Base-by-base conservation (phyloP, 2,113 vertebrate species). In the Chionomys nivalis region DNA sequence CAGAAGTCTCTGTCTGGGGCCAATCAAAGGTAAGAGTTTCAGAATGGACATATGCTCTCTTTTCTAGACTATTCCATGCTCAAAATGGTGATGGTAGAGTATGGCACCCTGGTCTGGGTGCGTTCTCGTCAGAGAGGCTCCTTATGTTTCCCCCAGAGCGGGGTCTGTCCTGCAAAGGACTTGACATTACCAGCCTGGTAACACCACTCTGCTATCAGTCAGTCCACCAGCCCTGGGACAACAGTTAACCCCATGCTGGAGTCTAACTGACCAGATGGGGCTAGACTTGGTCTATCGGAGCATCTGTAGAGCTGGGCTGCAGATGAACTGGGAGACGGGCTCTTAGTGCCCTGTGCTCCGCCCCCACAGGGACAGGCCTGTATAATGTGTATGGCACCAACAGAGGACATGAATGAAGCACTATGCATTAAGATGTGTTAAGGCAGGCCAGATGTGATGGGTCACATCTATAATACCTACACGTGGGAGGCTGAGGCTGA, bases 31-130 rank as follows among this genome's bases (percentile, higher is more conserved):
- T 24, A 42, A 39, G 36, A 42, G 16, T 52, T 66, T 42, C 52
- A 68, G 21, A 31, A 76, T 21, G 91, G 52, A 55, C 70, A 21
- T 17, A 17, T 9, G 14, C 52, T 65, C 42, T 55, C 9, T 52
- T 52, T 14, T 65, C 61, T 44, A 87, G 91, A 94, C 63, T 0
- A 4, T 12, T 68, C 73, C 11, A 1, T 2, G 28, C 61, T 89
- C n/a, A 39, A 9, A 26, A 7, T 2, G 23, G 26, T 42, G 31
- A 19, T 0, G 3, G 42, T 36, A 28, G 36, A 68, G 47, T 39
- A 3, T 1, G 0, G 24, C 4, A 12, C 47, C 24, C 0, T 5
- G 39, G 31, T 7, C 5, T 2, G 47, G 26, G 44, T 1, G 17
- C 3, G 0, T 36, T 17, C 31, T 23, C 28, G 0, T 1, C 12